Evolutionary conservation across 2,113 vertebrate species (phyloP).

Genomic region (Mirza zaza): DNA sequence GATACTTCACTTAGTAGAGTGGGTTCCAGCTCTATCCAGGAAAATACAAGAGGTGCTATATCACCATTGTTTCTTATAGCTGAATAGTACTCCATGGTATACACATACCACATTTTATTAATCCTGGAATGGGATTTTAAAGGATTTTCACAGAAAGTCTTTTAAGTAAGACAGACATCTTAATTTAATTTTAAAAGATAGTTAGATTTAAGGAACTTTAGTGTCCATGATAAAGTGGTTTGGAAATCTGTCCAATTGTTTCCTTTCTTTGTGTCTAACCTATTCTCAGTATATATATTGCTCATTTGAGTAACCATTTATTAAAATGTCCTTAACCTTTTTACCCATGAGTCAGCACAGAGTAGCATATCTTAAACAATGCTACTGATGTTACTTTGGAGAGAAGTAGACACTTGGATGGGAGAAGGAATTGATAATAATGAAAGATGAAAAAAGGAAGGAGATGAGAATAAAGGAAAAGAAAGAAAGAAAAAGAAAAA

Average conservation of each 20-base stretch:
- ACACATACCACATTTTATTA: too few relatives aligned
- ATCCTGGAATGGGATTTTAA: not conserved
- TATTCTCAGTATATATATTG: not conserved
- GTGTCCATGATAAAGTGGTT: not conserved
- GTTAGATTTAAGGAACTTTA: not conserved
- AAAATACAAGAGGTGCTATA: too few relatives aligned
- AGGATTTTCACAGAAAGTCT: not conserved
- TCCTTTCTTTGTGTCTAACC: not conserved
- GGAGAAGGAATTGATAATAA: not conserved
- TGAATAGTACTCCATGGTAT: too few relatives aligned
- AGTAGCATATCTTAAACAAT: not conserved
- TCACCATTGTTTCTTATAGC: too few relatives aligned
- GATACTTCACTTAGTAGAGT: too few relatives aligned
- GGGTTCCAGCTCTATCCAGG: too few relatives aligned
- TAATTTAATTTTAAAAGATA: not conserved
- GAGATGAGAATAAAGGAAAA: not conserved
- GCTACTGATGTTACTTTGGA: not conserved
- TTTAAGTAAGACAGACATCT: not conserved
- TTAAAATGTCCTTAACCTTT: not conserved
- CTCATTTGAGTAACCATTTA: not conserved
- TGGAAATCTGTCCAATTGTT: not conserved
- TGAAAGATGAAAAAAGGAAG: not conserved
- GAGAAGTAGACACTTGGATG: not conserved
- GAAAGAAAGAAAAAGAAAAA: not conserved
- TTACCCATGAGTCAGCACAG: not conserved